phyloP scores from a whole-genome alignment of 2,113 vertebrate species.

The Andinoacara biseriatus region DNA sequence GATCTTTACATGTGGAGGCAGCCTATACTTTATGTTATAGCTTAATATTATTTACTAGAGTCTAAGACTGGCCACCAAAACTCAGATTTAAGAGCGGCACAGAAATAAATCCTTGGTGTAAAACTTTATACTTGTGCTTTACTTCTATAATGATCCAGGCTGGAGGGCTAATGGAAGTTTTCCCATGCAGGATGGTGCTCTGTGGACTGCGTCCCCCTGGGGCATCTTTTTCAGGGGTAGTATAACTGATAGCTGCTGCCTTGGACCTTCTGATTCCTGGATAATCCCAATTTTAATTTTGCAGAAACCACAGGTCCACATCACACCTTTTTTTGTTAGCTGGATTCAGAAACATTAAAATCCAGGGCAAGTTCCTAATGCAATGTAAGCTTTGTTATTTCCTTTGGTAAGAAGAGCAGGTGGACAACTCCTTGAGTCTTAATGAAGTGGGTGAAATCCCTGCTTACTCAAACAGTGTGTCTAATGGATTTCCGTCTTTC shows the following conservation, averaged over 20 bases:
- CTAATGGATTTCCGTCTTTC: neutral
- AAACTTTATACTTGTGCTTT: neutral
- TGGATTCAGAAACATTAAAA: neutral
- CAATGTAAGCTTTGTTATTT: neutral
- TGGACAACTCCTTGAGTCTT: neutral
- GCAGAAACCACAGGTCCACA: neutral
- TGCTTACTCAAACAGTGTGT: neutral
- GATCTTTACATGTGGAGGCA: neutral
- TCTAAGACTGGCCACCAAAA: neutral
- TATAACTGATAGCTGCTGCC: neutral
- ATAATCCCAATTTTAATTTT: neutral
- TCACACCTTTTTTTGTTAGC: neutral
- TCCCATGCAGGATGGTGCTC: neutral
- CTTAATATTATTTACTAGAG: neutral
- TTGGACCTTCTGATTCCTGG: neutral
- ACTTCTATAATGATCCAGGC: neutral
- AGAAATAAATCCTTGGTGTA: rapidly evolving
- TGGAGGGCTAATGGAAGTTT: neutral
- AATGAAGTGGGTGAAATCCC: slow-evolving; percentile 9
- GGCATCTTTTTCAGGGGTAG: neutral
- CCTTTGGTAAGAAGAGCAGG: neutral
- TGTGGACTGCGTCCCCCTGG: neutral
- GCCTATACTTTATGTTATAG: neutral
- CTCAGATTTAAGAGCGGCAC: neutral
- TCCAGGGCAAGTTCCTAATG: neutral